Base-by-base conservation (phyloP, 2,888 invertebrate genomes). In the Molanna angustata region DNA sequence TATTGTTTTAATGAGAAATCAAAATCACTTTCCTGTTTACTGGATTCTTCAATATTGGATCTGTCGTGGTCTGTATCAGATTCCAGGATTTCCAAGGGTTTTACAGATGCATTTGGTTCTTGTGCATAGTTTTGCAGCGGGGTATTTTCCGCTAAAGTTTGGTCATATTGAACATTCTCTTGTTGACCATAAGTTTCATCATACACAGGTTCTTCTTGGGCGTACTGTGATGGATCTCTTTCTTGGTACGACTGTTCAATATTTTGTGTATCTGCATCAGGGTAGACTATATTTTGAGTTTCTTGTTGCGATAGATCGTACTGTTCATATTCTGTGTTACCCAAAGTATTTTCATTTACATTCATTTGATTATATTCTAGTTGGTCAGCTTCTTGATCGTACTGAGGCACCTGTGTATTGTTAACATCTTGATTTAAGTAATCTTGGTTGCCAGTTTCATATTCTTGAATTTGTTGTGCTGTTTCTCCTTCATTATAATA, bases 11-110 rank as follows among this genome's bases (percentile, higher is more conserved):
- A 21, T 35, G 58, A 58, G 46, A 58, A 58, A 51, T 58, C 58
- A 49, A 58, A 58, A 58, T 58, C 58, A 48, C 58, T 58, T 16
- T 58, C 58, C 39, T 48, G 48, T 32, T 51, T 51, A 22, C 56
- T 58, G 2, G 37, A 19, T 18, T 58, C 58, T 11, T 58, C 58
- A 22, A 32, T 50, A 3, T 33, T 37, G n/a, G 58, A 54, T n/a
- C 33, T n/a, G 7, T 50, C 43, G 1, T 47, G 43, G 6, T 58
- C 58, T 2, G 52, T 56, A 32, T 58, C 58, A 2, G 58, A 56
- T 27, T 58, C 58, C 7, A 58, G 43, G 35, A 58, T 56, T 37
- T 54, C 48, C 21, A 58, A 42, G 3, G 58, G 58, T 39, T 58
- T 43, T 16, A 33, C 47, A 42, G 33, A 21, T 9, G 41, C 35